Percentiles rank a stretch among this genome's conserved stretches.
Conservation (phyloP, 2,888 invertebrate genomes). For the Erebia ligea region DNA sequence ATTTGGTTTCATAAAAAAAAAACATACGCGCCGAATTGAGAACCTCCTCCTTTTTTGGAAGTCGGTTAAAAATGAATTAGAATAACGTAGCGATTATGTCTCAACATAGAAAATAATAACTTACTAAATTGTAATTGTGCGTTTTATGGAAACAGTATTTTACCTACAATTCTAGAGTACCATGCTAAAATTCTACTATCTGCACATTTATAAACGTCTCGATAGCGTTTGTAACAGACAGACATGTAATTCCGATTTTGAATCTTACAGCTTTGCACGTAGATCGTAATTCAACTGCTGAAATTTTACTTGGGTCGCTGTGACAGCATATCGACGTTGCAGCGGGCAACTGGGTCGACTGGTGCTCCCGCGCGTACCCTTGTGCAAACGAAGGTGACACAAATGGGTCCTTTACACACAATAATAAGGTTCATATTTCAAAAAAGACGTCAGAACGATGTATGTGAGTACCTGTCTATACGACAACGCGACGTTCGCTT, state of each 20-base stretch:
- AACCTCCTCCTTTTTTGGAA: too few species aligned
- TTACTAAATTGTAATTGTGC: neutral
- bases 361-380: constrained; percentile 63
- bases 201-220: constrained; percentile 10
- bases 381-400: constrained; percentile 26
- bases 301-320: constrained; percentile 46
- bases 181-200: neutral
- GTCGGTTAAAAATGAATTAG: too few species aligned
- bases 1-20: too few species aligned
- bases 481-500: constrained; percentile 48
- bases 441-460: neutral
- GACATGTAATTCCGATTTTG: constrained; percentile 19
- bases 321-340: constrained; percentile 61
- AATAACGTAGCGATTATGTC: too few species aligned
- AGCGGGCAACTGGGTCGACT: constrained; percentile 67
- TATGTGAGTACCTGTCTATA: neutral
- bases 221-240: neutral
- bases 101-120: too few species aligned
- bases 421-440: constrained; percentile 29
- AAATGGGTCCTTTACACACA: constrained; percentile 33
- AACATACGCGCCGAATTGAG: too few species aligned
- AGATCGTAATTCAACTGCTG: constrained; percentile 24
- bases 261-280: constrained; percentile 17
- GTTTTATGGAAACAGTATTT: constrained; percentile 2
- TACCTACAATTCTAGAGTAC: neutral